Conservation (phyloP, 2,888 invertebrate genomes). For the Petrolisthes manimaculis region DNA sequence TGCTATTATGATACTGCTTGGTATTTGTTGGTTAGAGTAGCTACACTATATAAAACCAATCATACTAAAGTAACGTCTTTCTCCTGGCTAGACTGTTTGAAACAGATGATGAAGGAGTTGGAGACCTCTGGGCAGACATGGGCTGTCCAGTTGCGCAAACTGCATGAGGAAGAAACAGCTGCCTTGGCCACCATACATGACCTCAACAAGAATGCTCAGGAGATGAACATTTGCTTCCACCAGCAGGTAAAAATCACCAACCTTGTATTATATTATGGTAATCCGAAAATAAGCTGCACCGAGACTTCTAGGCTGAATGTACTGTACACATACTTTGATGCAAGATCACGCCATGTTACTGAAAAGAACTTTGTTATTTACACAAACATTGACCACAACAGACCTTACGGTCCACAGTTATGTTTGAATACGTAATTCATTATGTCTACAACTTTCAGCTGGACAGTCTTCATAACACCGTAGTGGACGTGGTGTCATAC, state of each 20-base stretch:
- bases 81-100: neutral
- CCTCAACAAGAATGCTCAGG: neutral
- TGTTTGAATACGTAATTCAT: too few species aligned
- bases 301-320: too few species aligned
- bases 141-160: neutral
- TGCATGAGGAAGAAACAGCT: constrained; percentile 17
- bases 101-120: neutral
- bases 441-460: neutral
- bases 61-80: too few species aligned
- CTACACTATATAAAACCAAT: too few species aligned
- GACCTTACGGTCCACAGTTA: too few species aligned
- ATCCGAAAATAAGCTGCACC: neutral
- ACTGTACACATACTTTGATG: too few species aligned
- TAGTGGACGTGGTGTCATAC: constrained; percentile 8
- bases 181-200: constrained; percentile 1
- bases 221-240: constrained; percentile 10
- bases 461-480: constrained; percentile 22
- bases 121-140: neutral
- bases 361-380: too few species aligned
- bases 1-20: too few species aligned
- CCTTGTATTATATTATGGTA: neutral
- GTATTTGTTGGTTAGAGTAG: too few species aligned
- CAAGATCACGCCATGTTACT: too few species aligned
- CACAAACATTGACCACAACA: too few species aligned
- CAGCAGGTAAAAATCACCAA: neutral